A percentile compares a stretch with the other conserved stretches of the same genome.
phyloP scores from a whole-genome alignment of 2,888 invertebrate species.

The Leptodirus hochenwartii region DNA sequence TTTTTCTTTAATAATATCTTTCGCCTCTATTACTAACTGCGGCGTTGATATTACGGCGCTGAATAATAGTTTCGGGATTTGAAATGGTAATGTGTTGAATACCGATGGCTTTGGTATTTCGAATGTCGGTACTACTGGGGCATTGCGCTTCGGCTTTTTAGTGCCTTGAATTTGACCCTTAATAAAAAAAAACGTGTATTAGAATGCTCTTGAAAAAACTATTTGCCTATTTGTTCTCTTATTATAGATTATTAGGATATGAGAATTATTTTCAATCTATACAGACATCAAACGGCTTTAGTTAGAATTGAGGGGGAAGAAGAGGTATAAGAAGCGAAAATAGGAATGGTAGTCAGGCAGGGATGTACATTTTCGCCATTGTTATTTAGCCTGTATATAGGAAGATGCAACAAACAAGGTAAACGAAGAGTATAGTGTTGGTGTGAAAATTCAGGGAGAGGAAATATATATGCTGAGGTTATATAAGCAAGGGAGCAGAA shows the following conservation, averaged over 20 bases:
- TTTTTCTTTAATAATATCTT: conserved; percentile 37
- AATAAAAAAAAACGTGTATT: conserved; percentile 3
- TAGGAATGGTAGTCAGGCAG: neutral
- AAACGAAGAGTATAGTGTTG: too few species aligned
- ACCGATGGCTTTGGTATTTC: conserved; percentile 54
- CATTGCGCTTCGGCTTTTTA: conserved; percentile 29
- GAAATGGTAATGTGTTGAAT: conserved; percentile 64
- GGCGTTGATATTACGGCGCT: conserved; percentile 41
- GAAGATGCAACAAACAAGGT: too few species aligned
- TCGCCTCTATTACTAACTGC: conserved; percentile 25
- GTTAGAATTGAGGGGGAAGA: too few species aligned
- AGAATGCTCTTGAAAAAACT: neutral
- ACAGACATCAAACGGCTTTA: too few species aligned
- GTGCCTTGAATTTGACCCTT: conserved; percentile 29
- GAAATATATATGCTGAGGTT: too few species aligned
- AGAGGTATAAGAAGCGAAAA: too few species aligned
- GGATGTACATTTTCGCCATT: conserved; percentile 1
- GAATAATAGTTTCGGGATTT: conserved; percentile 55
- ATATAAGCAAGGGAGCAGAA: too few species aligned
- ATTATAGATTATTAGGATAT: too few species aligned
- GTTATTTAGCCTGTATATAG: too few species aligned
- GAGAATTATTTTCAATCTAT: too few species aligned
- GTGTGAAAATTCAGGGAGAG: too few species aligned
- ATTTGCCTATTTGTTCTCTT: too few species aligned
- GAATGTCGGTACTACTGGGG: conserved; percentile 29